A percentile compares a stretch with the other conserved stretches of the same genome.
phyloP scores from a whole-genome alignment of 2,797 vertebrate genomes.

The Clarias laeviceps region DNA sequence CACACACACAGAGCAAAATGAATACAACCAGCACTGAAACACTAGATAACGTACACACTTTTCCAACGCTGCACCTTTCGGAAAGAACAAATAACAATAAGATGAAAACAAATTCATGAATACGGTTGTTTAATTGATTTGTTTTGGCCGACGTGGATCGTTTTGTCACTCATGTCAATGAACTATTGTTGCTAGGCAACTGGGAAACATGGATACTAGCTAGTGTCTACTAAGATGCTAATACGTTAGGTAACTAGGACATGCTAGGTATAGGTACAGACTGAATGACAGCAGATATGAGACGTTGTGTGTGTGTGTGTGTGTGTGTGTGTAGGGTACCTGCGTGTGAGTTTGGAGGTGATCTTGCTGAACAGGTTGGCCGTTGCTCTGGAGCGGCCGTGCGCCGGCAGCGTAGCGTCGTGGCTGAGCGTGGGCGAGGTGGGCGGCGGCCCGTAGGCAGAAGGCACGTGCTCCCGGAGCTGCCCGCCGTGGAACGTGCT shows the following conservation, averaged over 20 bases:
- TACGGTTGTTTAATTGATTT: background rate
- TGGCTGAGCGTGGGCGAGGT: slow-evolving; percentile 87
- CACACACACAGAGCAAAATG: slow-evolving; percentile 7
- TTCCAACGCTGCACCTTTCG: background rate
- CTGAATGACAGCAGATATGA: background rate
- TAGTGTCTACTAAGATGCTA: background rate
- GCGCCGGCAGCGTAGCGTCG: slow-evolving; percentile 80
- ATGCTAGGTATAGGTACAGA: background rate
- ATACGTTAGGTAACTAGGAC: background rate
- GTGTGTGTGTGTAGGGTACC: slow-evolving; percentile 67
- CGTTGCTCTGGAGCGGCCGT: slow-evolving; percentile 84
- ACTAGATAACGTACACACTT: slow-evolving; percentile 11
- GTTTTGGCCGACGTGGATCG: background rate
- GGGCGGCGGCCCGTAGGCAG: slow-evolving; percentile 83
- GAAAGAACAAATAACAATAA: background rate
- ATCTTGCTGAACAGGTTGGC: slow-evolving; percentile 96
- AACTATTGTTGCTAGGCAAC: background rate
- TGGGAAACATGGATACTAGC: background rate
- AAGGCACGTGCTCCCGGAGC: slow-evolving; percentile 83
- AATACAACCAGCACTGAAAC: background rate
- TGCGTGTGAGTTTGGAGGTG: slow-evolving; percentile 94
- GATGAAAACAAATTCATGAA: background rate
- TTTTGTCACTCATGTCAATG: background rate
- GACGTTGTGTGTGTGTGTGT: background rate
- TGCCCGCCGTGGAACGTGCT: slow-evolving; percentile 94